These are phyloP conservation scores for Drosophila macrospina DNA, from an alignment of 2,888 invertebrate genomes.

Conservation along the genomic window DNA sequence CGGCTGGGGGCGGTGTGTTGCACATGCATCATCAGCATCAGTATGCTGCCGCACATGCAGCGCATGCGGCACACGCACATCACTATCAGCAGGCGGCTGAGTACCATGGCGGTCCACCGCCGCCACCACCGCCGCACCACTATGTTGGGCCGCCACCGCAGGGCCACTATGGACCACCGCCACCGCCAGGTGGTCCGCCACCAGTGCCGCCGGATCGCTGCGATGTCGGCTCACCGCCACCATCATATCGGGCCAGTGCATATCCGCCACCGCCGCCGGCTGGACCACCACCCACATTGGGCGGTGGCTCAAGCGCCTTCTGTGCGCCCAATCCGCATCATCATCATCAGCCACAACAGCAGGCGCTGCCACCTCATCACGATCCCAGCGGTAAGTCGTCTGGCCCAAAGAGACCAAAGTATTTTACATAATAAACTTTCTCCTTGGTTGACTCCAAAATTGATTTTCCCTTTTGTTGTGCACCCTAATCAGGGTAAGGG, in stretches of 20 bases:
- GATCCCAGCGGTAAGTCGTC: slow-evolving; percentile 81
- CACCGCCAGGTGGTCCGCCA: slow-evolving; percentile 54
- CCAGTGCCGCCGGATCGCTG: slow-evolving; percentile 72
- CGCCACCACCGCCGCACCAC: slow-evolving; percentile 61
- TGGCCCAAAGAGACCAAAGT: slow-evolving; percentile 19
- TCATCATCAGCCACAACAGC: slow-evolving; percentile 77
- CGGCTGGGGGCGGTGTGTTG: slow-evolving; percentile 66
- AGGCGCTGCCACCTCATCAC: slow-evolving; percentile 64
- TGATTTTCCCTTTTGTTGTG: slow-evolving; percentile 36
- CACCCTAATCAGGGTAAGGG: slow-evolving; percentile 31
- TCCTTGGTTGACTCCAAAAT: slow-evolving; percentile 28
- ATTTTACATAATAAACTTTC: slow-evolving; percentile 44
- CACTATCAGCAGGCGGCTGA: slow-evolving; percentile 79
- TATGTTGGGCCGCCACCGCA: slow-evolving; percentile 72
- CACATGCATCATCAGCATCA: slow-evolving; percentile 81
- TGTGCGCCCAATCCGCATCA: slow-evolving; percentile 84
- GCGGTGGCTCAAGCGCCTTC: slow-evolving; percentile 84
- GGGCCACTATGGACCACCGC: slow-evolving; percentile 55
- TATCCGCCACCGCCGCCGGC: slow-evolving; percentile 65
- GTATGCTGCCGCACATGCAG: slow-evolving; percentile 68
- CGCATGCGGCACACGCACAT: slow-evolving; percentile 73
- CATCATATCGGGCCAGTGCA: slow-evolving; percentile 77
- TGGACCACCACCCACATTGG: slow-evolving; percentile 76
- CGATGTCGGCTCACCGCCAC: slow-evolving; percentile 80
- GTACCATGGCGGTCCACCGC: slow-evolving; percentile 72